Base-by-base conservation (phyloP, 2,113 vertebrate genomes). In the Ornithorhynchus anatinus region DNA sequence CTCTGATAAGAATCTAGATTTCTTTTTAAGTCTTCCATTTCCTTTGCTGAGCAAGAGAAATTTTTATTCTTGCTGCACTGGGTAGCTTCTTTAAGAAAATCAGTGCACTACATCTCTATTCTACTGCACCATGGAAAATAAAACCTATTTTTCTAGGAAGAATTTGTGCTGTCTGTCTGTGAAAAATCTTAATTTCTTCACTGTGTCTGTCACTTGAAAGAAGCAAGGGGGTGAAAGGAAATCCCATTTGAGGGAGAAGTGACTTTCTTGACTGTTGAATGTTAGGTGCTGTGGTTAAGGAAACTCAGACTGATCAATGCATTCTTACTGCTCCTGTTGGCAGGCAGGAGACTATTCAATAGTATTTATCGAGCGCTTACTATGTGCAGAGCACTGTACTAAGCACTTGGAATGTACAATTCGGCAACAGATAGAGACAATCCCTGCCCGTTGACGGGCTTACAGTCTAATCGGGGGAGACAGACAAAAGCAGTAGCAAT, bases 1-100 rank as follows among this genome's bases (percentile, higher is more conserved):
- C 58, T 78, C 51, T 42, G 29, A 60, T 64, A 77, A 29, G 59
- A 68, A 80, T 70, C 39, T 63, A 74, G 8, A 44, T 45, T 63
- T 69, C n/a, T 75, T 77, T 48, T 69, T 31, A 29, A 48, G 4
- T 13, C 47, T 58, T 2, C 53, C 44, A 52, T 79, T 73, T 71
- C 72, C 44, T 66, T 59, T 35, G 69, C 58, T 32, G 9, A 64
- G 68, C 59, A 40, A 69, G 74, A 78, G 44, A 60, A 60, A 38
- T 51, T 73, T 71, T 58, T 73, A 40, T 58, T 64, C 59, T 36
- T 14, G 25, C 5, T 50, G 14, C 7, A 35, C 64, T 72, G 67
- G 58, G 13, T 51, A 22, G 54, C 3, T 38, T 32, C 27, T 22
- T 52, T 60, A 50, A 22, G 8, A 42, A 65, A 70, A 47, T 63